Conservation (phyloP, 1,140 invertebrate species). For the Drosophila persimilis region DNA sequence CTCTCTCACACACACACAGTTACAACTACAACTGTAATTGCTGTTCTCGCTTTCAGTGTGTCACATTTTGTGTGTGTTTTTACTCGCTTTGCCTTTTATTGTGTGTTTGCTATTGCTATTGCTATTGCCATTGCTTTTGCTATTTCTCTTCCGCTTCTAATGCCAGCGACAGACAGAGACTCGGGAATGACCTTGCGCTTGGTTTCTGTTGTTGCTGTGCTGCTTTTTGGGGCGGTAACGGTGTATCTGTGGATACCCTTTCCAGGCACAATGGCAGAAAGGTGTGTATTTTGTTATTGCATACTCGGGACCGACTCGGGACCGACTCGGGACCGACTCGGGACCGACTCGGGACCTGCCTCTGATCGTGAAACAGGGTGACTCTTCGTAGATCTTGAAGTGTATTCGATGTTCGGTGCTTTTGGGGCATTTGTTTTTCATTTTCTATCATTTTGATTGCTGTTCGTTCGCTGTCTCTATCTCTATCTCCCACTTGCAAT, state of each 20-base stretch:
- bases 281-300: no score
- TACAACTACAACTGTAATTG: conserved; percentile 29
- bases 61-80: conserved; percentile 57
- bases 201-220: conserved; percentile 47
- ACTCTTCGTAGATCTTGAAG: no score
- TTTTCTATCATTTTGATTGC: conserved; percentile 45
- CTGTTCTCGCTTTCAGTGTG: conserved; percentile 67
- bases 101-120: conserved; percentile 31
- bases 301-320: no score
- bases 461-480: not conserved
- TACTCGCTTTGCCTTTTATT: conserved; percentile 58
- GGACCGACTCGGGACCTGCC: no score
- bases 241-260: no score
- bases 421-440: conserved; percentile 4
- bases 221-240: not conserved
- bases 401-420: no score
- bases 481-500: conserved; percentile 69
- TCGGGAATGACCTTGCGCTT: conserved; percentile 64
- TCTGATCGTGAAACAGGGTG: no score
- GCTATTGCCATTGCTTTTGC: conserved; percentile 57
- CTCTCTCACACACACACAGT: not conserved
- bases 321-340: no score
- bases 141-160: conserved; percentile 76
- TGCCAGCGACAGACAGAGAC: conserved; percentile 54
- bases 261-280: no score